These are phyloP conservation scores for Brachyhypopomus occidentalis DNA, from an alignment of 2,113 vertebrate species.

Conservation along the genomic window DNA sequence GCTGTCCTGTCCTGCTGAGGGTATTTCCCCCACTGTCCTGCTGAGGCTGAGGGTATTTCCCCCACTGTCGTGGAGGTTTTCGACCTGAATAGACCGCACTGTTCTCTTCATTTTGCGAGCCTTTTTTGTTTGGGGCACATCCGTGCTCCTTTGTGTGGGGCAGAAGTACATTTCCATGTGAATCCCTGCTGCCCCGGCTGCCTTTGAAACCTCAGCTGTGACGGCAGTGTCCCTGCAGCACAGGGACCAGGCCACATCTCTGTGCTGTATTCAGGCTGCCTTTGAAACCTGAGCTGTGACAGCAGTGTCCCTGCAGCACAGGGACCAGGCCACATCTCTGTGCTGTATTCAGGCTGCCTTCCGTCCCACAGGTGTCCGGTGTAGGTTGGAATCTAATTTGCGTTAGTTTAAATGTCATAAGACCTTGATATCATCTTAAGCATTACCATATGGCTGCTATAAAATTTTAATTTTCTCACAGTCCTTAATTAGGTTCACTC, in stretches of 20 bases:
- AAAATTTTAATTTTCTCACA: neutral
- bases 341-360: neutral
- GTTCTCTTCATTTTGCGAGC: neutral
- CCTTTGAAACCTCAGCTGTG: constrained; percentile 15
- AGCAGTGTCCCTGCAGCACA: neutral
- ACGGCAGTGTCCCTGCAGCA: neutral
- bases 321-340: neutral
- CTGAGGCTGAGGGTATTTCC: neutral
- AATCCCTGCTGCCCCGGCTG: neutral
- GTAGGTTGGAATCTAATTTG: neutral
- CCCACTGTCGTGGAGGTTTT: neutral
- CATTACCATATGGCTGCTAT: neutral
- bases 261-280: neutral
- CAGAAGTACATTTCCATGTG: constrained; percentile 1
- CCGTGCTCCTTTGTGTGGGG: neutral
- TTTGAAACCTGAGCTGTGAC: constrained; percentile 17
- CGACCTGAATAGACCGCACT: neutral
- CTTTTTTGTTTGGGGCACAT: neutral
- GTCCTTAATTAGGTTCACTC: neutral
- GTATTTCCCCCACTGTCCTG: no score
- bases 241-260: neutral
- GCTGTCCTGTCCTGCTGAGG: no score
- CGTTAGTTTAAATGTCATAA: neutral
- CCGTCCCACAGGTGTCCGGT: neutral
- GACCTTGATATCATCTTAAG: neutral